Evolutionary conservation across 2,888 invertebrate species (phyloP), one percentile per base, ranked within the genome.

Genomic region (Pharmacophagus antenor): DNA sequence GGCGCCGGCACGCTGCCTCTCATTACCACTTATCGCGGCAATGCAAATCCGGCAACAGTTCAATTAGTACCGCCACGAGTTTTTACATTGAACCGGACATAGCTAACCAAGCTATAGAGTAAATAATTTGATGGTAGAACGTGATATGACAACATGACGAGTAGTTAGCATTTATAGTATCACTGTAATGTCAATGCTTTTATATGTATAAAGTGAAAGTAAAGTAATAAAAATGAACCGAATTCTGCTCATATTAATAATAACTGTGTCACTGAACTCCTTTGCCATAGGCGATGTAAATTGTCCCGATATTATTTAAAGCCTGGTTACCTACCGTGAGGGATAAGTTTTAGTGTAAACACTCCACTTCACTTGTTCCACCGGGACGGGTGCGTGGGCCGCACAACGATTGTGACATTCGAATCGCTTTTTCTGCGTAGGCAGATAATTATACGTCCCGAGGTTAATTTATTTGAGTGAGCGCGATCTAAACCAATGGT

Each of bases 381-480:
- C 70, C 68, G 72, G 64, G 70, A 70, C 61, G 66, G 58, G 68
- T 63, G 77, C 79, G 72, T 82, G 82, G 76, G 78, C 67, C 64
- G 65, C 4, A 63, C 42, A 70, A 69, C 65, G 73, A 79, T 88
- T 88, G 81, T 83, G 88, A 84, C 87, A 88, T 80, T 80, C 66
- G 71, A 72, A 73, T 71, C 72, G 82, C 80, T 85, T 87, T 86
- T 85, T 79, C 67, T 68, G 67, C 84, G 88, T 87, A 76, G 88
- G 88, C 73, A 55, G 80, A 66, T 88, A 88, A 89, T 89, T 88
- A 86, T 80, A 85, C 75, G 74, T 77, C 74, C 15, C 65, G 70
- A 70, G 70, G 72, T 74, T 83, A 84, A 84, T 85, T 84, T 83
- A 79, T 79, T 76, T 79, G 71, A 74, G 75, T 77, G 79, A 77